Evolutionary conservation across 1,140 invertebrate species (phyloP).

Genomic region (Drosophila littoralis): DNA sequence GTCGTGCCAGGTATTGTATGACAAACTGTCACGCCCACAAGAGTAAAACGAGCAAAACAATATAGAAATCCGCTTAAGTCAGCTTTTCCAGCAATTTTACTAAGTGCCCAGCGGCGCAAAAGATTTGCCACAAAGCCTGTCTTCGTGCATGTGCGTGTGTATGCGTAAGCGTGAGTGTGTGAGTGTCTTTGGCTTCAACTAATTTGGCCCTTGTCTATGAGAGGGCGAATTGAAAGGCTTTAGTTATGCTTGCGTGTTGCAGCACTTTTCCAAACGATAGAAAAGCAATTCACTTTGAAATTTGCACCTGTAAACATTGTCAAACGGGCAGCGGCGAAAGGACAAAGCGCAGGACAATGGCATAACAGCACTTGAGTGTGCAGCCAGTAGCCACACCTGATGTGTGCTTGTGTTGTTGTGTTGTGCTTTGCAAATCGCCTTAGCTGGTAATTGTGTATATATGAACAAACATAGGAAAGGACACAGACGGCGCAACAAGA

Average conservation of each 20-base stretch:
- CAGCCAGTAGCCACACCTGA: constrained; percentile 60
- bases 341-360: constrained; percentile 56
- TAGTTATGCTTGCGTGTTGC: constrained; percentile 70
- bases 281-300: constrained; percentile 83
- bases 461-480: constrained; percentile 61
- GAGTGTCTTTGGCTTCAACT: constrained; percentile 37
- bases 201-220: constrained; percentile 58
- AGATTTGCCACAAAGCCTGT: constrained; percentile 41
- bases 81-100: constrained; percentile 65
- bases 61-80: constrained; percentile 75
- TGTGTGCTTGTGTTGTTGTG: constrained; percentile 50
- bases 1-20: constrained; percentile 59
- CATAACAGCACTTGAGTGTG: constrained; percentile 75
- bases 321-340: constrained; percentile 54
- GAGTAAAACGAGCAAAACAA: constrained; percentile 21
- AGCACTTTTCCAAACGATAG: constrained; percentile 81
- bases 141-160: not conserved
- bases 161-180: constrained; percentile 10
- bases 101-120: constrained; percentile 53
- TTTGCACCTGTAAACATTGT: constrained; percentile 83
- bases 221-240: constrained; percentile 30
- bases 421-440: constrained; percentile 73
- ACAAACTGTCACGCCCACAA: constrained; percentile 72
- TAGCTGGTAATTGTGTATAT: constrained; percentile 81
- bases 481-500: constrained; percentile 15